These are phyloP conservation scores for Paelopatides confundens DNA, from an alignment of 53 echinoderm and acorn worm genomes.

Conservation along the genomic window DNA sequence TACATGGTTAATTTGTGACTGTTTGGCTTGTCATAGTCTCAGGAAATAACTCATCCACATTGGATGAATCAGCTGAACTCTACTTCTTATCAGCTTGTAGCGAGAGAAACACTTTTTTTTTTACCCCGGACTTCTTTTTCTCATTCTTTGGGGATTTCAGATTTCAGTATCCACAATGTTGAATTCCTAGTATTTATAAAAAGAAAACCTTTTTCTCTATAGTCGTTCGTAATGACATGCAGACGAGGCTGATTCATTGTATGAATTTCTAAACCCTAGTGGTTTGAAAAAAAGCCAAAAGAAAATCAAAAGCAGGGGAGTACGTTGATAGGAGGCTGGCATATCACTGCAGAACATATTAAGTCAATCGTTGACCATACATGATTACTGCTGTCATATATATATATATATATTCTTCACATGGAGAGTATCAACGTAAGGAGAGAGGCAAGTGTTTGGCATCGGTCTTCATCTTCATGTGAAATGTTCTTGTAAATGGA, in stretches of 20 bases:
- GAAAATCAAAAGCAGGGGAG: neutral
- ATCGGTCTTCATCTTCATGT: too few species aligned
- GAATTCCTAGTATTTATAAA: too few species aligned
- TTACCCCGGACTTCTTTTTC: neutral
- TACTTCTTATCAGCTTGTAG: neutral
- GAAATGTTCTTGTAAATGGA: too few species aligned
- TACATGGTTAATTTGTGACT: slow-evolving; percentile 1
- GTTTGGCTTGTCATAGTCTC: neutral
- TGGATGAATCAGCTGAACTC: neutral
- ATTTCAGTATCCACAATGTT: too few species aligned
- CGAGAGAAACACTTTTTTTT: neutral
- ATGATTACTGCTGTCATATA: too few species aligned
- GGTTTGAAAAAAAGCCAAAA: neutral
- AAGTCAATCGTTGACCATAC: neutral
- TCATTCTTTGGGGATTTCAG: neutral
- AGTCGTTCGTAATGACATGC: neutral
- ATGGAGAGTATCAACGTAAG: too few species aligned
- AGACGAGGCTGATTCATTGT: neutral
- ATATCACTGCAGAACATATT: neutral
- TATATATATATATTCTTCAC: too few species aligned
- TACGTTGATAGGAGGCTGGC: neutral
- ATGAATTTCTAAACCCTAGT: neutral
- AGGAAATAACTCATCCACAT: neutral
- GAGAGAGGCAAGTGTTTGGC: too few species aligned
- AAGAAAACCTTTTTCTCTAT: neutral